Evolutionary conservation across 2,113 vertebrate genomes (phyloP).

Genomic region (Hydrolagus affinis): DNA sequence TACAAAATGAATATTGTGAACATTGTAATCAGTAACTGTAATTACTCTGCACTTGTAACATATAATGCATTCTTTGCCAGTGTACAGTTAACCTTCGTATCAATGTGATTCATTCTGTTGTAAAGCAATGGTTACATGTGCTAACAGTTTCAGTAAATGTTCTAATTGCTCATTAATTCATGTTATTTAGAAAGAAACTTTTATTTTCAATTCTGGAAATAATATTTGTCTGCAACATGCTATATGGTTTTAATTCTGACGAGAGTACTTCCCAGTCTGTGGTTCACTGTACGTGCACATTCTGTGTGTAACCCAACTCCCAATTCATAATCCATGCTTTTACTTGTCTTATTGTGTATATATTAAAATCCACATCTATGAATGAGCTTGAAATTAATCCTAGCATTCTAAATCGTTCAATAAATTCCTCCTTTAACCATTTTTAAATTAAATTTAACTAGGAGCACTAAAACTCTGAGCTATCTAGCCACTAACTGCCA

Average conservation of each 20-base stretch:
- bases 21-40: neutral
- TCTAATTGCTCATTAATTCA: neutral
- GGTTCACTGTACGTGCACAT: neutral
- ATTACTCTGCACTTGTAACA: neutral
- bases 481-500: too few species aligned
- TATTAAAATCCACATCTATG: neutral
- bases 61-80: neutral
- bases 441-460: neutral
- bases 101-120: neutral
- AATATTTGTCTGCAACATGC: neutral
- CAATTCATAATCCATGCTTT: neutral
- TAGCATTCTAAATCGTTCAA: neutral
- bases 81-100: neutral
- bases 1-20: neutral
- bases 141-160: constrained; percentile 5
- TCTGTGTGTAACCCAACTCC: neutral
- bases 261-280: neutral
- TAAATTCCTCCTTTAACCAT: neutral
- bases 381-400: neutral
- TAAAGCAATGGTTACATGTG: neutral
- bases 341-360: neutral
- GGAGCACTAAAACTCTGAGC: too few species aligned
- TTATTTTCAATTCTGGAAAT: neutral
- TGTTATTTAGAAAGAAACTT: neutral
- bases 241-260: neutral